A percentile compares a stretch with the other conserved stretches of the same genome.
Conservation (phyloP, 2,888 invertebrate species). For the Hydroisotoma schaefferi region DNA sequence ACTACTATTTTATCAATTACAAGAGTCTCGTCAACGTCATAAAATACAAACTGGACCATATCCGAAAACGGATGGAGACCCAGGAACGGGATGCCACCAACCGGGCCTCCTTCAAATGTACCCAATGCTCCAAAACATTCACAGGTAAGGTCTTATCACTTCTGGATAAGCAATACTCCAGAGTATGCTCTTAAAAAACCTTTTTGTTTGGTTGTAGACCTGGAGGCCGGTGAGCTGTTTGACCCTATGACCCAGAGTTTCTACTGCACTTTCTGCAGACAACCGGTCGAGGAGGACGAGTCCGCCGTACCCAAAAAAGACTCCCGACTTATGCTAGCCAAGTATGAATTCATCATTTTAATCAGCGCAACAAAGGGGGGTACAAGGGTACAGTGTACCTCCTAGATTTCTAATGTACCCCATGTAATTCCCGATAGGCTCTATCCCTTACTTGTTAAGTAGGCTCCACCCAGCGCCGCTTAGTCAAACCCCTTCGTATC, state of each 20-base stretch:
- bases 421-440: too few species aligned
- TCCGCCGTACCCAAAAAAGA: conserved; percentile 91
- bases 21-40: conserved; percentile 83
- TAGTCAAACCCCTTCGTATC: too few species aligned
- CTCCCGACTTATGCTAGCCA: conserved; percentile 80
- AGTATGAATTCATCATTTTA: conserved; percentile 50
- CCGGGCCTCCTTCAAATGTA: conserved; percentile 91
- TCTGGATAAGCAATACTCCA: not conserved
- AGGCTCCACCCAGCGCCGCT: too few species aligned
- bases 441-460: too few species aligned
- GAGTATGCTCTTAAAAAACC: too few species aligned
- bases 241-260: conserved; percentile 81
- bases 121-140: conserved; percentile 84
- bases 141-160: conserved; percentile 62
- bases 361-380: too few species aligned
- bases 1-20: conserved; percentile 96
- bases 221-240: conserved; percentile 44
- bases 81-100: conserved; percentile 93
- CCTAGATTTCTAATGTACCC: too few species aligned
- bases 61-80: conserved; percentile 91
- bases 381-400: too few species aligned
- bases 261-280: conserved; percentile 82
- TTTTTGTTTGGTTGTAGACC: conserved; percentile 12
- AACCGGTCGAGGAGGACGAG: conserved; percentile 89
- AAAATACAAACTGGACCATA: conserved; percentile 93